Conservation (phyloP, 1,140 invertebrate genomes). For the Hetaerina americana region DNA sequence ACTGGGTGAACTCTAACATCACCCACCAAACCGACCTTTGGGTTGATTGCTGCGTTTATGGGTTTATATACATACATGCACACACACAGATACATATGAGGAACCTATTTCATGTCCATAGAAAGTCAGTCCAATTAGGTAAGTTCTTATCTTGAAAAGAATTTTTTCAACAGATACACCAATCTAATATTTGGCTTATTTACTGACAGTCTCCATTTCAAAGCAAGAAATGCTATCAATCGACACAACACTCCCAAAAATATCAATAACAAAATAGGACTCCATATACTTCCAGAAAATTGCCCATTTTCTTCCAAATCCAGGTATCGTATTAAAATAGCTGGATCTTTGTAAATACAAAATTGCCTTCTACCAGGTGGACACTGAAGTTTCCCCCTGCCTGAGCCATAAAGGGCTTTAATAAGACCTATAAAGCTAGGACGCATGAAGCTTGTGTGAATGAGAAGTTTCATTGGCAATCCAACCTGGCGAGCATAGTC, state of each 20-base stretch:
- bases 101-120: too few relatives aligned
- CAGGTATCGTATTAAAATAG: background rate
- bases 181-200: background rate
- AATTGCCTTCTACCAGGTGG: background rate
- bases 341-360: background rate
- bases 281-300: background rate
- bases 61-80: too few relatives aligned
- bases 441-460: slow-evolving; percentile 47
- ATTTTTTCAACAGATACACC: background rate
- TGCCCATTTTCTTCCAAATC: background rate
- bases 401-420: slow-evolving; percentile 43
- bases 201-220: background rate
- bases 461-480: slow-evolving; percentile 37
- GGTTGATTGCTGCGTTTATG: too few relatives aligned
- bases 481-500: slow-evolving; percentile 47
- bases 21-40: too few relatives aligned
- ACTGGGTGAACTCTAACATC: too few relatives aligned
- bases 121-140: too few relatives aligned
- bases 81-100: too few relatives aligned
- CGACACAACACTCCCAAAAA: background rate
- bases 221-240: background rate
- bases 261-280: background rate
- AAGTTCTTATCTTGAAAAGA: background rate
- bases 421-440: slow-evolving; percentile 44
- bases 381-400: slow-evolving; percentile 38